A percentile compares a stretch with the other conserved stretches of the same genome.
phyloP scores from a whole-genome alignment of 2,888 invertebrate species.

The Asteroscopus sphinx region DNA sequence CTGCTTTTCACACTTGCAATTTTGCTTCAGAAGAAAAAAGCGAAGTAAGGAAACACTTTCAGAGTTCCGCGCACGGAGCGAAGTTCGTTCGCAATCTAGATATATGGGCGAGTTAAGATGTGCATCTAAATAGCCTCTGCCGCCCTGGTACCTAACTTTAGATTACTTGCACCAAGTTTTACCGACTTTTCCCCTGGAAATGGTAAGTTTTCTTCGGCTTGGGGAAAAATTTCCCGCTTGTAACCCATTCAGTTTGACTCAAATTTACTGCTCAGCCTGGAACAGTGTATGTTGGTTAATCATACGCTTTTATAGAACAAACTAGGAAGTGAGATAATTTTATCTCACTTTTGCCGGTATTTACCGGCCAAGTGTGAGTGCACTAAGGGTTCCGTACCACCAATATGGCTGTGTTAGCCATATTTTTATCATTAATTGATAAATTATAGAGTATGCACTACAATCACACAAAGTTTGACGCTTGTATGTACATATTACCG shows the following conservation, averaged over 20 bases:
- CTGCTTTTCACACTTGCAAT: constrained; percentile 70
- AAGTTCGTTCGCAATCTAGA: constrained; percentile 86
- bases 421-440: too few relatives aligned
- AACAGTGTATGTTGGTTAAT: constrained; percentile 67
- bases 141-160: constrained; percentile 88
- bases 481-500: too few relatives aligned
- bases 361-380: too few relatives aligned
- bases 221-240: constrained; percentile 74
- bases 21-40: constrained; percentile 65
- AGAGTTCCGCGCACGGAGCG: constrained; percentile 61
- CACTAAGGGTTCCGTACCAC: too few relatives aligned
- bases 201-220: constrained; percentile 71
- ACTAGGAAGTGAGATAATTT: constrained; percentile 32
- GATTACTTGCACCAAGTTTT: constrained; percentile 89
- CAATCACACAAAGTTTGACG: too few relatives aligned
- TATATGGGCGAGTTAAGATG: constrained; percentile 89
- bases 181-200: constrained; percentile 76
- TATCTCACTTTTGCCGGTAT: too few relatives aligned
- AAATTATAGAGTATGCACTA: too few relatives aligned
- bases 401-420: too few relatives aligned
- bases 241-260: constrained; percentile 81
- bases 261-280: constrained; percentile 84
- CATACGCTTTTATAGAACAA: constrained; percentile 49
- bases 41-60: constrained; percentile 51
- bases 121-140: constrained; percentile 89